Percentiles rank a stretch among this genome's conserved stretches.
Conservation (phyloP, 2,888 invertebrate genomes). For the Hoplodrina blanda region DNA sequence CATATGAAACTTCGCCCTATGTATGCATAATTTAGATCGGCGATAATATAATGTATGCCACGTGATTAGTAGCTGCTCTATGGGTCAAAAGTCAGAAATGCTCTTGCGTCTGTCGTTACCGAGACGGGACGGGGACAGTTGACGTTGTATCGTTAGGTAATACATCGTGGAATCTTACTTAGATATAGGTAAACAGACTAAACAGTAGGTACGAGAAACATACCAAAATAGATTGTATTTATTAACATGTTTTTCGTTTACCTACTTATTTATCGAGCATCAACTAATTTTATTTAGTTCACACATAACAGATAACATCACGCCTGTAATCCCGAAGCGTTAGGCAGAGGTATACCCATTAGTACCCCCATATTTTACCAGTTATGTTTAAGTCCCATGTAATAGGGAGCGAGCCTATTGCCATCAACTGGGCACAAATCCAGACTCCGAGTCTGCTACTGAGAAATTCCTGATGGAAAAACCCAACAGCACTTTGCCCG, state of each 20-base stretch:
- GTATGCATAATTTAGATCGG: not conserved
- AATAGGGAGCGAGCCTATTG: too few species aligned
- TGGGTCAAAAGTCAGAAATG: slow-evolving; percentile 35
- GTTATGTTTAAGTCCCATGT: too few species aligned
- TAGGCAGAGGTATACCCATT: too few species aligned
- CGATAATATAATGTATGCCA: slow-evolving; percentile 19
- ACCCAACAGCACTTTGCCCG: too few species aligned
- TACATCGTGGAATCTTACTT: slow-evolving; percentile 6
- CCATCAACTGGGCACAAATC: too few species aligned
- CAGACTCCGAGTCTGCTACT: too few species aligned
- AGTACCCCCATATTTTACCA: too few species aligned
- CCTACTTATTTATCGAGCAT: too few species aligned
- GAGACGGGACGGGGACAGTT: not conserved
- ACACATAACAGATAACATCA: too few species aligned
- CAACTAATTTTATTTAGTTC: too few species aligned
- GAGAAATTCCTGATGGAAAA: too few species aligned
- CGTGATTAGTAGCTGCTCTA: slow-evolving; percentile 31
- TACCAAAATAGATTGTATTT: not conserved
- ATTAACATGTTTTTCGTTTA: not conserved
- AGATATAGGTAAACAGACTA: not conserved
- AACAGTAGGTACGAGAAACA: not conserved
- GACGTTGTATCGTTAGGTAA: slow-evolving; percentile 9
- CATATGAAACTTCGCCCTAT: not conserved
- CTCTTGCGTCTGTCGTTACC: slow-evolving; percentile 7
- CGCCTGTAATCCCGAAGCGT: too few species aligned